A percentile compares a stretch with the other conserved stretches of the same genome.
Evolutionary conservation across 2,888 invertebrate genomes (phyloP).

Genomic region (Quadroppia sp.): DNA sequence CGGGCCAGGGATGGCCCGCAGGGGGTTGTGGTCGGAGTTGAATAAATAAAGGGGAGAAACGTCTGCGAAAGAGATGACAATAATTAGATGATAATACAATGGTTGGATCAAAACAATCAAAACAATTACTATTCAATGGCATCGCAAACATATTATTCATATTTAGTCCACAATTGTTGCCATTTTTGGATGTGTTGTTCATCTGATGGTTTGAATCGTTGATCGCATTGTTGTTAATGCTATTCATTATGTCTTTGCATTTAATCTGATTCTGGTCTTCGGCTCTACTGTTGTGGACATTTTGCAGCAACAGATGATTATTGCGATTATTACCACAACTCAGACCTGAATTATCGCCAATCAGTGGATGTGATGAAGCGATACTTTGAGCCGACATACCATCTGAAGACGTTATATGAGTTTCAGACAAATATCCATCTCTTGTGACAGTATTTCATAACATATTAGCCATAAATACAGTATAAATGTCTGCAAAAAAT

Average conservation of each 20-base stretch:
- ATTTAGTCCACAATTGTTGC: neutral
- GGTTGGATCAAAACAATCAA: neutral
- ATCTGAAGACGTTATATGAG: neutral
- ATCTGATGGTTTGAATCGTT: constrained; percentile 11
- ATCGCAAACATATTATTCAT: constrained; percentile 28
- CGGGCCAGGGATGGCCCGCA: neutral
- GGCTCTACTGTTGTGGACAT: neutral
- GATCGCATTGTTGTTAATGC: constrained; percentile 2
- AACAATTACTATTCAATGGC: constrained; percentile 30
- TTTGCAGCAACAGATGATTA: neutral
- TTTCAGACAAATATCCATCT: neutral
- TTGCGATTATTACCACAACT: neutral
- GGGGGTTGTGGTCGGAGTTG: constrained; percentile 13
- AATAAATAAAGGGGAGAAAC: constrained; percentile 18
- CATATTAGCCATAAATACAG: neutral
- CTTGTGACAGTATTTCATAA: neutral
- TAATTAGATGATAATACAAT: neutral
- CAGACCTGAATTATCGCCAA: neutral
- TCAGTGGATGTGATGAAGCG: constrained; percentile 19
- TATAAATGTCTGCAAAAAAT: neutral
- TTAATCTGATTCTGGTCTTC: neutral
- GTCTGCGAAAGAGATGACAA: neutral
- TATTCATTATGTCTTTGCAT: constrained; percentile 31
- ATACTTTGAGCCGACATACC: constrained; percentile 19
- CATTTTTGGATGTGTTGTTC: constrained; percentile 18